Conservation (phyloP, 2,113 vertebrate species). For the Aphelocoma coerulescens region DNA sequence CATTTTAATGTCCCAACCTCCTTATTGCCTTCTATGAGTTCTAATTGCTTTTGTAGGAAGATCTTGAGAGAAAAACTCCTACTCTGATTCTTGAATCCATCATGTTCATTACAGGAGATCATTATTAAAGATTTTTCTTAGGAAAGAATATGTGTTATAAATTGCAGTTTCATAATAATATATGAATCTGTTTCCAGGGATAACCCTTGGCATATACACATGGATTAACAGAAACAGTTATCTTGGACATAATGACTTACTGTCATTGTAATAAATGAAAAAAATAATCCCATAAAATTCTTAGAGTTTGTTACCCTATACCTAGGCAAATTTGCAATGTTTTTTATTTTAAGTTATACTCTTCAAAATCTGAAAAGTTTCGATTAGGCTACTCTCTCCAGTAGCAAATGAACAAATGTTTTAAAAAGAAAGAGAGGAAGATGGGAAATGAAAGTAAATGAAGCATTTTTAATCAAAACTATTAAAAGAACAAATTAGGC, state of each 20-base stretch:
- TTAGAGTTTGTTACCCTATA: slow-evolving; percentile 19
- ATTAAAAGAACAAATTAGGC: slow-evolving; percentile 59
- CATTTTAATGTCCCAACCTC: not conserved
- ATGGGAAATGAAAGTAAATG: slow-evolving; percentile 52
- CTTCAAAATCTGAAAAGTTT: slow-evolving; percentile 12
- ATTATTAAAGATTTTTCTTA: slow-evolving; percentile 72
- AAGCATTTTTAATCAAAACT: slow-evolving; percentile 63
- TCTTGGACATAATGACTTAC: slow-evolving; percentile 57
- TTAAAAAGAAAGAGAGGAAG: slow-evolving; percentile 46
- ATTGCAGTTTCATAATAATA: slow-evolving; percentile 65
- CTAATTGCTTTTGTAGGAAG: slow-evolving; percentile 35
- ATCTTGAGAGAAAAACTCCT: slow-evolving; percentile 43
- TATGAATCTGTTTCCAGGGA: slow-evolving; percentile 63
- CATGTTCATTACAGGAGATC: slow-evolving; percentile 67
- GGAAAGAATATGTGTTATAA: slow-evolving; percentile 53
- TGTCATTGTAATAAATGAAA: slow-evolving; percentile 68
- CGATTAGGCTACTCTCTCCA: not conserved
- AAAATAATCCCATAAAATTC: slow-evolving; percentile 48
- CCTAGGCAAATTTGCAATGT: not conserved
- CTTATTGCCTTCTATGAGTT: not conserved
- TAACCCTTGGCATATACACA: slow-evolving; percentile 66
- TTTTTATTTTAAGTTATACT: slow-evolving; percentile 22
- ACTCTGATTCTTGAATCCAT: slow-evolving; percentile 63
- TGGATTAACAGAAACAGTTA: slow-evolving; percentile 40
- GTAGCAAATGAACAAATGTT: slow-evolving; percentile 44